These are phyloP conservation scores for Orussus abietinus DNA, from an alignment of 1,140 invertebrate species.

Conservation along the genomic window DNA sequence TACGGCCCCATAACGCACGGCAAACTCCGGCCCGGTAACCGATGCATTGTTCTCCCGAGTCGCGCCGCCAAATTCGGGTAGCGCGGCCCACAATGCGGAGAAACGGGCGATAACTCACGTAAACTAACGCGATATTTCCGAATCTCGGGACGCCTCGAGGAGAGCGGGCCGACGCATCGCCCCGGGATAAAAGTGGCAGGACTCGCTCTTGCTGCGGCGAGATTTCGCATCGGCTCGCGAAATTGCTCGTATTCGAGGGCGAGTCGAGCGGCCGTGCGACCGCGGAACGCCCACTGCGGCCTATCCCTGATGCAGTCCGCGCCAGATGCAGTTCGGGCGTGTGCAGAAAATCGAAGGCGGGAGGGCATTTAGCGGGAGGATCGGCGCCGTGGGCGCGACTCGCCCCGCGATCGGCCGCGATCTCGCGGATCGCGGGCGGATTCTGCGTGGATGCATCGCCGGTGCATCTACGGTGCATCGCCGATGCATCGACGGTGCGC, in stretches of 20 bases:
- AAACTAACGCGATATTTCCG: no score
- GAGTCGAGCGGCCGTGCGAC: no score
- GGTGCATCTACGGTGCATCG: not conserved
- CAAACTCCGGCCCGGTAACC: constrained; percentile 22
- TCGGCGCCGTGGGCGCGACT: constrained; percentile 18
- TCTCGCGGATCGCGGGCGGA: constrained; percentile 8
- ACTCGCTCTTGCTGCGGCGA: no score
- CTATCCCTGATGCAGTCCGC: no score
- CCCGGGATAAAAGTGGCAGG: no score
- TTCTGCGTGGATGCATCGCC: not conserved
- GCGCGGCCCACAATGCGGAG: constrained; percentile 12
- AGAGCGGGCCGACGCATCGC: no score
- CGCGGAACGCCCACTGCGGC: no score
- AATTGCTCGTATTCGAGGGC: no score
- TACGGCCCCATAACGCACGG: constrained; percentile 19
- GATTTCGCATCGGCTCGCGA: no score
- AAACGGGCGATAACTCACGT: constrained; percentile 11
- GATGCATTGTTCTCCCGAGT: constrained; percentile 21
- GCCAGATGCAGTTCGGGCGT: no score
- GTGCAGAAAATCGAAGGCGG: no score
- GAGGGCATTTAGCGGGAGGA: constrained; percentile 1
- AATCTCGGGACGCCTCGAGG: no score
- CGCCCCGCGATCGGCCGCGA: constrained; percentile 15
- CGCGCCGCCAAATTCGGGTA: constrained; percentile 19
- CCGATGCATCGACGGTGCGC: not conserved